Evolutionary conservation across 2,113 vertebrate genomes (phyloP).

Genomic region (Onychostoma macrolepis): DNA sequence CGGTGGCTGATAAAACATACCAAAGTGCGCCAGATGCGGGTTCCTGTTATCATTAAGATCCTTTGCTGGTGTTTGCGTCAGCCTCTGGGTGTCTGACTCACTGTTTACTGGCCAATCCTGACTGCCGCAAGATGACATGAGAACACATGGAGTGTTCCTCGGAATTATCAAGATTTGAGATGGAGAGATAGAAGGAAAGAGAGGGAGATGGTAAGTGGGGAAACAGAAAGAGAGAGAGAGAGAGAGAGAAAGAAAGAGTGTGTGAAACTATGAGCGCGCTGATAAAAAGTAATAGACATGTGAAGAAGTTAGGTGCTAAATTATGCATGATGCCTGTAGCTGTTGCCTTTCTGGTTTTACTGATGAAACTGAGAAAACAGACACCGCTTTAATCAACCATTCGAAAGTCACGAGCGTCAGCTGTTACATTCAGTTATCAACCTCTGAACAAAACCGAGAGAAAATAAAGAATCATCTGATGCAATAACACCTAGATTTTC

Average conservation of each 20-base stretch:
- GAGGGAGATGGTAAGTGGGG: neutral
- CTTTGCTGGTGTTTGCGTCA: neutral
- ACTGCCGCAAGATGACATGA: neutral
- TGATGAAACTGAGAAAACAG: slow-evolving; percentile 34
- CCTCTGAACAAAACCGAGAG: slow-evolving; percentile 5
- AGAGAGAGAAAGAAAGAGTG: too few species aligned
- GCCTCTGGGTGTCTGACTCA: slow-evolving; percentile 25
- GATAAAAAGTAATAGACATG: slow-evolving; percentile 30
- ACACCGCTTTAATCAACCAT: neutral
- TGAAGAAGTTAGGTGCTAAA: slow-evolving; percentile 41
- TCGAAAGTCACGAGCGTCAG: slow-evolving; percentile 15
- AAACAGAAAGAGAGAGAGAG: neutral
- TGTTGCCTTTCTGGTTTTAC: slow-evolving; percentile 20
- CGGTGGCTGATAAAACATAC: slow-evolving; percentile 2
- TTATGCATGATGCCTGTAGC: slow-evolving; percentile 41
- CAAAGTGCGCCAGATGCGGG: neutral
- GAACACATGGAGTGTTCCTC: neutral
- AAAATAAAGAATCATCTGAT: slow-evolving; percentile 18
- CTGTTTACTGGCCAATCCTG: neutral
- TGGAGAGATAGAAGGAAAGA: neutral
- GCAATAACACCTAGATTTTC: neutral
- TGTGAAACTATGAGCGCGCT: neutral
- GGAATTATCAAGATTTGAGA: neutral
- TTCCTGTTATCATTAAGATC: slow-evolving; percentile 22
- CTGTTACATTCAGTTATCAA: neutral